Percentiles rank a stretch among this genome's conserved stretches.
Conservation (phyloP, 2,113 vertebrate species). For the Perccottus glenii region DNA sequence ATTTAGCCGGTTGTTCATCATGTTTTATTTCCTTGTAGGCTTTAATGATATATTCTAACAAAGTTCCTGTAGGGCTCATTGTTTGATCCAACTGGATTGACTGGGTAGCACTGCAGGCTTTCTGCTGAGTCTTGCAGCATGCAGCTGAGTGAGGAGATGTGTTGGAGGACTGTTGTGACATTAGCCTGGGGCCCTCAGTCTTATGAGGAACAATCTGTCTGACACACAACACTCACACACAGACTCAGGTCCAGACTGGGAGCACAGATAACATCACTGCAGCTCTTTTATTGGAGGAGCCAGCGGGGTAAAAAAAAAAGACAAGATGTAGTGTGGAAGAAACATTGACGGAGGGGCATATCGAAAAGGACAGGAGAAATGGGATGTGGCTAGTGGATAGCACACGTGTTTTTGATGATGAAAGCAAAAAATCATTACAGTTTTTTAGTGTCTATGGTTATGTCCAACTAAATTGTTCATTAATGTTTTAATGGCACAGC, state of each 20-base stretch:
- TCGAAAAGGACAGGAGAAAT: constrained; percentile 4
- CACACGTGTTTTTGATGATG: constrained; percentile 19
- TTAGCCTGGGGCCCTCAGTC: constrained; percentile 64
- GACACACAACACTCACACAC: constrained; percentile 47
- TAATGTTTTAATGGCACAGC: too few species aligned
- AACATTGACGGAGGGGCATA: constrained; percentile 20
- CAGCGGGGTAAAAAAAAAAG: constrained; percentile 41
- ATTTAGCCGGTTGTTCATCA: constrained; percentile 60
- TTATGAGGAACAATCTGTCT: constrained; percentile 71
- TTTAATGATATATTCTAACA: constrained; percentile 39
- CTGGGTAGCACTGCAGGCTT: constrained; percentile 49
- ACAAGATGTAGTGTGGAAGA: constrained; percentile 34
- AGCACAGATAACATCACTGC: constrained; percentile 62
- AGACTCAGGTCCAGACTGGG: constrained; percentile 33
- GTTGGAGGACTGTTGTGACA: constrained; percentile 72
- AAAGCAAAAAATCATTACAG: background rate
- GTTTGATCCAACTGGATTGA: constrained; percentile 47
- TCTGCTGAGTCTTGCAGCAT: constrained; percentile 39
- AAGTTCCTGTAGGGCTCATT: constrained; percentile 19
- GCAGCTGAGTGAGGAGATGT: constrained; percentile 62
- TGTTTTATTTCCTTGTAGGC: constrained; percentile 15
- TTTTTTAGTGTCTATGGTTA: too few species aligned
- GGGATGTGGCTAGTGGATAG: constrained; percentile 11
- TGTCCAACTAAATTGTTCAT: too few species aligned
- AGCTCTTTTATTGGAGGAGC: constrained; percentile 64